Percentiles rank a stretch among this genome's conserved stretches.
Evolutionary conservation across 2,888 invertebrate species (phyloP).

Genomic region (Scaeva pyrastri): DNA sequence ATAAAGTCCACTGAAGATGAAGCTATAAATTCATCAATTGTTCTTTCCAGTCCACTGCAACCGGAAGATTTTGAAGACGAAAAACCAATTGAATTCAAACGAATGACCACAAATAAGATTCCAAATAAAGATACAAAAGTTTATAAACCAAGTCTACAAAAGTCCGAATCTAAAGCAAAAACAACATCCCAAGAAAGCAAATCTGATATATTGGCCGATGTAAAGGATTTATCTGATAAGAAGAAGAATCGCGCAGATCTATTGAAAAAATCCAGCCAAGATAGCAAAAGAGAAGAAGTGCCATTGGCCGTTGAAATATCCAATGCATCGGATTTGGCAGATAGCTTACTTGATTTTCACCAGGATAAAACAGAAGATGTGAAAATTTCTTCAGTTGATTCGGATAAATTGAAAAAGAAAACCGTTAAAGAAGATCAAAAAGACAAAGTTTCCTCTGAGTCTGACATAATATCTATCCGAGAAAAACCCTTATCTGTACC

Average conservation of each 20-base stretch:
- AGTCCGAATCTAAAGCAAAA: constrained; percentile 37
- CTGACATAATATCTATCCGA: not conserved
- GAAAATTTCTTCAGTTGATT: not conserved
- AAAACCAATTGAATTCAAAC: constrained; percentile 74
- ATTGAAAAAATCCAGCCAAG: constrained; percentile 37
- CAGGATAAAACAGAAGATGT: constrained; percentile 29
- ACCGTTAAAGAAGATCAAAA: constrained; percentile 7
- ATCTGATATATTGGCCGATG: not conserved
- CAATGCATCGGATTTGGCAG: constrained; percentile 71
- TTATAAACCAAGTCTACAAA: constrained; percentile 64
- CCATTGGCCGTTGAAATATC: constrained; percentile 68
- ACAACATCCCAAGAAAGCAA: not conserved
- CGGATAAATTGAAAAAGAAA: constrained; percentile 42
- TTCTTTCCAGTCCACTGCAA: constrained; percentile 17
- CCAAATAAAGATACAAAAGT: constrained; percentile 36
- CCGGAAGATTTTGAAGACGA: constrained; percentile 60
- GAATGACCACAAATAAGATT: constrained; percentile 63
- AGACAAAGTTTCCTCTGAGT: not conserved
- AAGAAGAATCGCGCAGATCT: constrained; percentile 35
- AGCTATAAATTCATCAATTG: constrained; percentile 64
- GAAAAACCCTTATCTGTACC: not conserved
- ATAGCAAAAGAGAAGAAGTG: constrained; percentile 33
- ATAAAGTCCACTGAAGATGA: constrained; percentile 45
- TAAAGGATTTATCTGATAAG: constrained; percentile 14
- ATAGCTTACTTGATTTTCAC: constrained; percentile 68